phyloP scores from a whole-genome alignment of 2,888 invertebrate species.

The Phyllotreta striolata region DNA sequence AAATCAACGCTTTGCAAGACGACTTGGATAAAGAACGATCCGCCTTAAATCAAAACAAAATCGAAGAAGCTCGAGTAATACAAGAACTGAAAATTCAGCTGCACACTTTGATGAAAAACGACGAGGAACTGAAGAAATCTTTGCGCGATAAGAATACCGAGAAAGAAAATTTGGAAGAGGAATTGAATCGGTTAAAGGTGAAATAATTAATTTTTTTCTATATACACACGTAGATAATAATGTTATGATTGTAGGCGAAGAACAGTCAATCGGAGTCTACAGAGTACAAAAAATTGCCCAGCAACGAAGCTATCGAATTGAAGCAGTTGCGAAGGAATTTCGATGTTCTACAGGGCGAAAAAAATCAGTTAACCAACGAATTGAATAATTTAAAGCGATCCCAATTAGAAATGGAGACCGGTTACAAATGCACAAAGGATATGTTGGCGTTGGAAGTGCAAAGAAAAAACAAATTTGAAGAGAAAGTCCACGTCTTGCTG shows the following conservation, averaged over 20 bases:
- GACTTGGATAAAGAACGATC: constrained; percentile 68
- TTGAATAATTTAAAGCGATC: constrained; percentile 46
- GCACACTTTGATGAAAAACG: constrained; percentile 70
- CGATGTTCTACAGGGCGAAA: constrained; percentile 44
- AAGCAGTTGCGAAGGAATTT: constrained; percentile 47
- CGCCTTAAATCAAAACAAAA: constrained; percentile 65
- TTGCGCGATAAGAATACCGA: constrained; percentile 65
- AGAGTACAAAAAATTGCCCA: constrained; percentile 54
- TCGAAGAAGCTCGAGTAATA: constrained; percentile 73
- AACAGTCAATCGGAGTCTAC: constrained; percentile 48
- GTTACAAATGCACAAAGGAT: constrained; percentile 52
- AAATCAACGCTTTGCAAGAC: constrained; percentile 57
- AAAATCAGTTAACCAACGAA: constrained; percentile 44
- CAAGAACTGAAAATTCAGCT: constrained; percentile 71
- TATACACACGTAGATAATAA: constrained; percentile 15
- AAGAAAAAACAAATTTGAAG: constrained; percentile 47
- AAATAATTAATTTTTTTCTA: constrained; percentile 14
- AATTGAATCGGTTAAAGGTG: constrained; percentile 49
- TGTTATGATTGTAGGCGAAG: no score
- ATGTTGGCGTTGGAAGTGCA: constrained; percentile 48
- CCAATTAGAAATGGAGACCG: constrained; percentile 49
- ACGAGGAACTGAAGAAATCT: constrained; percentile 69
- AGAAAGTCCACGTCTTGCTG: constrained; percentile 45
- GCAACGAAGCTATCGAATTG: constrained; percentile 47
- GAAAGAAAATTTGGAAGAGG: constrained; percentile 55